Evolutionary conservation across 2,113 vertebrate genomes (phyloP), one percentile per base, ranked within the genome.

Genomic region (Oreotrochilus melanogaster): DNA sequence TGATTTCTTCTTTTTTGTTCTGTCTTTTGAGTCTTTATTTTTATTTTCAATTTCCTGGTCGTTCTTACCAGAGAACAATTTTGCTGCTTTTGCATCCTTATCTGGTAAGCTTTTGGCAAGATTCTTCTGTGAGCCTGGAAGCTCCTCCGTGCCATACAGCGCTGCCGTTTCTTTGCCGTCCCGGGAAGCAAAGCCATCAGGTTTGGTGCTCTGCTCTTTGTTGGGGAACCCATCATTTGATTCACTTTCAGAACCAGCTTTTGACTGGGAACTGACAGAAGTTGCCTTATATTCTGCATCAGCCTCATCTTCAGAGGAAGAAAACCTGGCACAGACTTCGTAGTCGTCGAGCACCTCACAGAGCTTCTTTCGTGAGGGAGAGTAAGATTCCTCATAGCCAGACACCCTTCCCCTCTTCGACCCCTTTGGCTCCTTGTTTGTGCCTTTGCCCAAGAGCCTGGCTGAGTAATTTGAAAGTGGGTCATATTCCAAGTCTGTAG

Each of bases 401-500:
- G 67, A 33, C 8, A 33, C 89, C 57, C 97, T 62, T 19, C 78
- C 94, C 48, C 95, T 94, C 71, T 96, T 98, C 88, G 90, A 69
- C 17, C 74, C 97, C 51, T 87, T 93, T 28, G 96, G 82, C 0
- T 98, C 98, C 72, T 97, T 98, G 35, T 57, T 17, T 3, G 90
- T 88, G 62, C 86, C 97, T 92, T 98, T 98, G 88, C 82, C 94
- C 50, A 98, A 84, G 3, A 98, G 98, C 73, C 99, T 98, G 43
- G 99, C 98, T 0, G 99, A 98, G 81, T 98, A 99, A 97, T 99
- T 99, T 19, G 99, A 99, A 30, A 99, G 98, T 0, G 99, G 99
- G 80, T 99, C 99, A 0, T 99, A 99, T 75, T 99, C 99, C 97
- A 99, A 97, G 93, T 99, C 99, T 1, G 99, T 99, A 25, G 98